Evolutionary conservation across 2,113 vertebrate species (phyloP).

Genomic region (Mirza zaza): DNA sequence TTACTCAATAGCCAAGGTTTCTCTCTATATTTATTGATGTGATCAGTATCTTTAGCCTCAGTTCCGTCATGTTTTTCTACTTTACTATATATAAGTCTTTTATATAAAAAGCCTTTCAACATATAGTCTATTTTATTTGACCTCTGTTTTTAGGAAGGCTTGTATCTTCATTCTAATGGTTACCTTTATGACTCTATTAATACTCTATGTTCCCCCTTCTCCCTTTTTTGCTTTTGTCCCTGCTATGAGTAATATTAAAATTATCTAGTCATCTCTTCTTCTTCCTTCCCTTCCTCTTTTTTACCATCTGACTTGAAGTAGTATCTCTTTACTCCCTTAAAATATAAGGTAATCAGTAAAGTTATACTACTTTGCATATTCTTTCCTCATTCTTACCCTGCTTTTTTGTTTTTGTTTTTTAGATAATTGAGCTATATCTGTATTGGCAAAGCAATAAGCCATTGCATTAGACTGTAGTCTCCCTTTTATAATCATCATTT

Average conservation of each 20-base stretch:
- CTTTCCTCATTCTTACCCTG: background rate
- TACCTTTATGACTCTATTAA: background rate
- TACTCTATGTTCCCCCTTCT: background rate
- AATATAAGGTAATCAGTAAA: background rate
- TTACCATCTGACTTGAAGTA: background rate
- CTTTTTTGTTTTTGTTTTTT: background rate
- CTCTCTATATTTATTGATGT: background rate
- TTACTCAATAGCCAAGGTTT: background rate
- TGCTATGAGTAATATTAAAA: background rate
- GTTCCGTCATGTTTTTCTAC: background rate
- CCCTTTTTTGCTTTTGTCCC: background rate
- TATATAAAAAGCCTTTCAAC: background rate
- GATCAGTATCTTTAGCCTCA: background rate
- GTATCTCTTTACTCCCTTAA: background rate
- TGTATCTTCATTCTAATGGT: background rate
- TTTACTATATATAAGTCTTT: background rate
- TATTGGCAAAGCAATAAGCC: background rate
- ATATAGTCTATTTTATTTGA: background rate
- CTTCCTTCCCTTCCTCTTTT: background rate
- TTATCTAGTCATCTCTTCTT: background rate
- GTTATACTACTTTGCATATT: background rate
- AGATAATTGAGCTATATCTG: background rate
- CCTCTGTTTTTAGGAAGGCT: background rate
- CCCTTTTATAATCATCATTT: background rate
- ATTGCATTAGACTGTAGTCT: background rate